phyloP scores from a whole-genome alignment of 2,113 vertebrate species.

The Ovis canadensis region DNA sequence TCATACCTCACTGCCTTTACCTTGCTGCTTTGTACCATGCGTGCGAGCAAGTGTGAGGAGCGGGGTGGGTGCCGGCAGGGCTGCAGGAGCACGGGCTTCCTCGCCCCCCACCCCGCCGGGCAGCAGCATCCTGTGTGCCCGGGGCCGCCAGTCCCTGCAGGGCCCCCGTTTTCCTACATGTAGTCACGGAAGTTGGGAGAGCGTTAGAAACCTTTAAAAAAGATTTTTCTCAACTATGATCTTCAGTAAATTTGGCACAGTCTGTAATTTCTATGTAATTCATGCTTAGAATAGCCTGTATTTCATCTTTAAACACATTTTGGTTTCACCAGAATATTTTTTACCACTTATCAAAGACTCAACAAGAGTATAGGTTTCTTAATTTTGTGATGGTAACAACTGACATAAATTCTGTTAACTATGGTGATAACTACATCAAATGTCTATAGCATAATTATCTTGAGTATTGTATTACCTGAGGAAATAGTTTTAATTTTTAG shows the following conservation, averaged over 20 bases:
- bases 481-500: neutral
- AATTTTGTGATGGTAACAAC: neutral
- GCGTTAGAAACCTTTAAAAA: neutral
- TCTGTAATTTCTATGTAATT: neutral
- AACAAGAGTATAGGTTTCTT: neutral
- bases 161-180: neutral
- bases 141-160: fast-evolving
- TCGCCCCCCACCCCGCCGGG: neutral
- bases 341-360: neutral
- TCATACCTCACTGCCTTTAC: neutral
- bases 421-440: neutral
- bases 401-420: neutral
- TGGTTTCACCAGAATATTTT: neutral
- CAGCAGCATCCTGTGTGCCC: fast-evolving
- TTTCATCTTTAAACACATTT: neutral
- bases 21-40: fast-evolving
- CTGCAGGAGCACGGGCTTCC: fast-evolving
- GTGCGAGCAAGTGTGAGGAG: neutral
- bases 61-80: fast-evolving
- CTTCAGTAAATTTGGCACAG: neutral
- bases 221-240: neutral
- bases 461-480: neutral
- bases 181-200: neutral
- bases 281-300: neutral
- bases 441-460: neutral